A percentile compares a stretch with the other conserved stretches of the same genome.
Evolutionary conservation across 2,888 invertebrate species (phyloP).

Genomic region (Tenthredo scrophulariae): DNA sequence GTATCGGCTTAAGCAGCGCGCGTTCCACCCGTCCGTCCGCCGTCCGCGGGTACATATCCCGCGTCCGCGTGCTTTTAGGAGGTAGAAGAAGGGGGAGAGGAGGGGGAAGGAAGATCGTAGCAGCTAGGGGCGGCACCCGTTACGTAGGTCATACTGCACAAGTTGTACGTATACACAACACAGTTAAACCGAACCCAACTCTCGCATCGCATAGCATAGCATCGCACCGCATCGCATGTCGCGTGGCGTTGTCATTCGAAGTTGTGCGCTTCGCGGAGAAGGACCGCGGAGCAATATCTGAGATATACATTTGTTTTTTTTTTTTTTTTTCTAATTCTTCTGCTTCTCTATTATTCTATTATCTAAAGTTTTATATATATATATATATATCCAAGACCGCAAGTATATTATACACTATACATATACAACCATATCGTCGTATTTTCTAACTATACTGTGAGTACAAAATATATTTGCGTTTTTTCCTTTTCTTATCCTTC

Average conservation of each 20-base stretch:
- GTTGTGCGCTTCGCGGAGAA: constrained; percentile 51
- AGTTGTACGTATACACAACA: not conserved
- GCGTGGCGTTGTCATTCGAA: constrained; percentile 49
- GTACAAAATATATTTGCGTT: not conserved
- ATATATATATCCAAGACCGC: not conserved
- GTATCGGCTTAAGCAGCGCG: not conserved
- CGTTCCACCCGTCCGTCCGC: not conserved
- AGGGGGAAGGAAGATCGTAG: not conserved
- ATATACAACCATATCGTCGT: not conserved
- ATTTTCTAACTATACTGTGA: not conserved
- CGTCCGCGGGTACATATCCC: not conserved
- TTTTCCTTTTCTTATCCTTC: not conserved
- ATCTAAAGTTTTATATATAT: not conserved
- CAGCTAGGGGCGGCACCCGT: constrained; percentile 55
- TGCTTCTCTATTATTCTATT: not conserved
- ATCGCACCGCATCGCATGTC: constrained; percentile 41
- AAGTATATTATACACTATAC: not conserved
- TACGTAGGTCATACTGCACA: constrained; percentile 56
- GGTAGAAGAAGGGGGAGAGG: not conserved
- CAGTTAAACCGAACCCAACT: not conserved
- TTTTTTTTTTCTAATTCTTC: not conserved
- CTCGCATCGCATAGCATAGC: not conserved
- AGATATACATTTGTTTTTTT: not conserved
- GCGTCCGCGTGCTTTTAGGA: constrained; percentile 11
- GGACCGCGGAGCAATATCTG: constrained; percentile 7